Base-by-base conservation (phyloP, 1,140 invertebrate species). In the Semibalanus balanoides region DNA sequence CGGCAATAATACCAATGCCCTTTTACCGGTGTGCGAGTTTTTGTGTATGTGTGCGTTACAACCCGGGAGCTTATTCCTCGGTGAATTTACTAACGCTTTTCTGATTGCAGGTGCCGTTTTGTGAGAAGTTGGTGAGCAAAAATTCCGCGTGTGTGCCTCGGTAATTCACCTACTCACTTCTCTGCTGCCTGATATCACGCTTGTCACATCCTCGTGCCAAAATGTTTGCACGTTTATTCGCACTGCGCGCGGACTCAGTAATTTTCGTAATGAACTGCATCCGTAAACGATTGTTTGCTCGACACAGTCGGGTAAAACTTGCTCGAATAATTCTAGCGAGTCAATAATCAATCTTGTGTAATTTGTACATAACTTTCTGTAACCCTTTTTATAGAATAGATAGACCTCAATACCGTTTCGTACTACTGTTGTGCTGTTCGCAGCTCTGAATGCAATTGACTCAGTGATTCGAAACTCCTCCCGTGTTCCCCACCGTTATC, bases 161-260 rank as follows among this genome's bases (percentile, higher is more conserved):
- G 51, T 64, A 64, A 64, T 64, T 64, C 51, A 64, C 51, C 51
- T 64, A 64, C 51, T 64, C 51, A 64, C 51, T 64, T 64, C 51
- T 64, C 51, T 64, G 51, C 51, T 64, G 51, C 51, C 51, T 64
- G 51, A 64, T 22, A 19, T 25, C 51, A 64, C 51, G 51, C 51
- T 64, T 64, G 22, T 64, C 51, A 64, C 51, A 3, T 1, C 22
- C 51, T 64, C 11, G 51, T 64, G 51, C 51, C 51, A 64, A n/a
- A 22, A 64, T 25, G 51, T 64, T 25, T 64, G 51, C 51, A 64
- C 51, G 51, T 64, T 11, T 22, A 64, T 25, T 64, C 51, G 51
- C 51, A 64, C 51, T 64, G 22, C 9, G 51, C 51, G 22, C 11
- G 11, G 14, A 25, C 1, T 64, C 22, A 22, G 22, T 25, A 64